Evolutionary conservation across 2,113 vertebrate genomes (phyloP), one percentile per base, ranked within the genome.

Genomic region (Ceyx margarethae): DNA sequence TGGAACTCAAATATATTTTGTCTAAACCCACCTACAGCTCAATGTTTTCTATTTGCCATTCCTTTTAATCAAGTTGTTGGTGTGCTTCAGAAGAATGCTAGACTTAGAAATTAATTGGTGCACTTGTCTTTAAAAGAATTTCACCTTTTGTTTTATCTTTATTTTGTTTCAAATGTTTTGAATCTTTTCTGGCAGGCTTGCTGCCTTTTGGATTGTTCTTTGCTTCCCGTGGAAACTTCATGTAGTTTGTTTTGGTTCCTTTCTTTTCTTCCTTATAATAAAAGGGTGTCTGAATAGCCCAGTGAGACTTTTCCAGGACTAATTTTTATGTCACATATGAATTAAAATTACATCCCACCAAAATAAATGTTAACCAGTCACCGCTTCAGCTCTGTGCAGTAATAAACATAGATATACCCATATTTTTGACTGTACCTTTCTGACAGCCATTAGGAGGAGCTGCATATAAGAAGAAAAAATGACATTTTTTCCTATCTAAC

Each of bases 171-270:
- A 7, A n/a, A 68, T 46, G 26, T 91, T 91, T 79, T 79, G 46
- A 90, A 45, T 57, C 18, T 58, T 88, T 95, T 69, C 45, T 94
- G 84, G 91, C 66, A 95, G 54, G 46, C 42, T 90, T 58, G 11
- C 51, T 91, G 66, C 58, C 66, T 73, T 94, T 85, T 35, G 14
- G 37, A 92, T 82, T 93, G 56, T 91, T 85, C 83, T 94, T 80
- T 85, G 19, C 51, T 96, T 95, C 91, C 92, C 16, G 25, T 94
- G 94, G 91, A 94, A 96, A 94, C 17, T 90, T 84, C 22, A n/a
- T 1, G 28, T 35, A 46, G 28, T 62, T 90, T 92, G 54, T 93
- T 95, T 93, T 62, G 15, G 45, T 91, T 85, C 50, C 33, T 89
- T 95, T 33, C 33, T 33, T 33, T 33, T 33, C 33, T 33, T 33